Conservation (phyloP, 2,888 invertebrate genomes). For the Julus scandinavius region DNA sequence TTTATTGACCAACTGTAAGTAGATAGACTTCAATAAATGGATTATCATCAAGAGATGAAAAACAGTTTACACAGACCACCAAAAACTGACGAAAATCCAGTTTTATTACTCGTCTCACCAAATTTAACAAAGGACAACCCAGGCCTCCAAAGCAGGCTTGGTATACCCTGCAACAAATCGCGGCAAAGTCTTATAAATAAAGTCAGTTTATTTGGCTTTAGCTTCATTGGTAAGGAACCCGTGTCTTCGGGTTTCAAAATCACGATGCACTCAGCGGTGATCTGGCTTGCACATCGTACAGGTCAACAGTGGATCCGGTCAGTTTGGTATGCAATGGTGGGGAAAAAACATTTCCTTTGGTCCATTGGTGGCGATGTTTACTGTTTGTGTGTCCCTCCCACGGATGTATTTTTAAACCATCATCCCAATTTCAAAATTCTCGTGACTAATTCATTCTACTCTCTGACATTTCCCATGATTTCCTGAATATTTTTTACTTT, state of each 20-base stretch:
- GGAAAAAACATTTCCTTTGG: no score
- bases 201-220: conserved; percentile 18
- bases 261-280: background rate
- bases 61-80: no score
- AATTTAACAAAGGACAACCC: background rate
- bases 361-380: no score
- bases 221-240: background rate
- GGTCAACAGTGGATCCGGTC: background rate
- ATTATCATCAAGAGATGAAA: no score
- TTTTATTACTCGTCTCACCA: conserved; percentile 2
- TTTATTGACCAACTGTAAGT: no score
- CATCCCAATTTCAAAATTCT: background rate
- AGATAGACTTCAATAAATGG: no score
- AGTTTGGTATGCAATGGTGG: background rate
- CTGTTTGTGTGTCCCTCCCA: no score
- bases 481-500: background rate
- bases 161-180: background rate
- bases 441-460: no score
- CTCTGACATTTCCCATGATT: background rate
- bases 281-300: background rate
- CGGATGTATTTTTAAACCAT: background rate
- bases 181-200: background rate
- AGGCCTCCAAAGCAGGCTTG: background rate
- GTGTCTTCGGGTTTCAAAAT: no score
- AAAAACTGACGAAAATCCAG: background rate